phyloP scores from a whole-genome alignment of 2,797 vertebrate genomes.

The Leuciscus waleckii region DNA sequence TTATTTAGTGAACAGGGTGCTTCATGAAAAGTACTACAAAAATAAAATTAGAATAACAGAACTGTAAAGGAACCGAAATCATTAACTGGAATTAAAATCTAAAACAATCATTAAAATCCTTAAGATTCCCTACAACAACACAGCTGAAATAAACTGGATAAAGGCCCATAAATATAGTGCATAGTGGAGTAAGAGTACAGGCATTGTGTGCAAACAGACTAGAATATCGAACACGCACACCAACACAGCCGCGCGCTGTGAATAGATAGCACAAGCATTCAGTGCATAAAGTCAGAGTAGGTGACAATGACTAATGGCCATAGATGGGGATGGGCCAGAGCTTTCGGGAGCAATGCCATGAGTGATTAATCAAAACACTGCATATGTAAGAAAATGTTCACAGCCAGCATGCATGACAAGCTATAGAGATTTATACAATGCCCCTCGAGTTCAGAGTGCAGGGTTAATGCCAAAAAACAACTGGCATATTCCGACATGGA shows the following conservation, averaged over 20 bases:
- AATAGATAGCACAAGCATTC: conserved; percentile 58
- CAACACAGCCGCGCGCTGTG: conserved; percentile 23
- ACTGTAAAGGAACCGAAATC: neutral
- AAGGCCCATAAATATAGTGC: no score
- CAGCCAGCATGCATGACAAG: conserved; percentile 39
- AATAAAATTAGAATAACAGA: neutral
- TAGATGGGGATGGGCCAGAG: conserved; percentile 61
- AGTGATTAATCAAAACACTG: conserved; percentile 66
- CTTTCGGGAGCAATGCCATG: conserved; percentile 60
- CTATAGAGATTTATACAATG: conserved; percentile 52
- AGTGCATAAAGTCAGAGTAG: conserved; percentile 60
- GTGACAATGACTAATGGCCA: conserved; percentile 64
- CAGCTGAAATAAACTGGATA: neutral
- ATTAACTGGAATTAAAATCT: neutral
- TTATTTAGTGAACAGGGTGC: neutral
- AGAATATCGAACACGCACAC: conserved; percentile 36
- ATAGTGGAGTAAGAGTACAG: neutral
- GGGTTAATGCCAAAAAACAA: conserved; percentile 54
- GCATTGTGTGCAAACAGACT: conserved; percentile 22
- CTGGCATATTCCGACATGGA: conserved; percentile 17
- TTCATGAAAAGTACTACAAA: neutral
- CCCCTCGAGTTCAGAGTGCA: conserved; percentile 49
- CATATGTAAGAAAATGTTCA: conserved; percentile 61
- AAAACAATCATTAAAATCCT: neutral
- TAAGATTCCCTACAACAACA: neutral